Conservation (phyloP, 2,888 invertebrate species). For the Pyrocoelia pectoralis region DNA sequence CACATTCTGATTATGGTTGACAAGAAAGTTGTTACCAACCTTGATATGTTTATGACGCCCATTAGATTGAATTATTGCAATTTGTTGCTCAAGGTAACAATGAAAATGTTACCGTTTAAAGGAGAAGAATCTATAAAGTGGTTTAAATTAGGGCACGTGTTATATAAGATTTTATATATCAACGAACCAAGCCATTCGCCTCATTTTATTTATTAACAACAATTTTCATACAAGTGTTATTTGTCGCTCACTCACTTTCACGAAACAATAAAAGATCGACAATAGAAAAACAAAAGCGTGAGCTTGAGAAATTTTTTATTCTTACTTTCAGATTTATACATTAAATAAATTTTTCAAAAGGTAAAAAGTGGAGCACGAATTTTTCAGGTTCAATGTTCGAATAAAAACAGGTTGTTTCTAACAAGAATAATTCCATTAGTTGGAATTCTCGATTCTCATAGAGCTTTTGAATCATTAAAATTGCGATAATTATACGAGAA, state of each 20-base stretch:
- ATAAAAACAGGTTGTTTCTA: background rate
- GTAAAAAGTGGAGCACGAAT: constrained; percentile 26
- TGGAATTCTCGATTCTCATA: constrained; percentile 5
- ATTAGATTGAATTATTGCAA: constrained; percentile 9
- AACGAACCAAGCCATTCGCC: too few species aligned
- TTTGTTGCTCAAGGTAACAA: constrained; percentile 3
- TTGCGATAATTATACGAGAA: background rate
- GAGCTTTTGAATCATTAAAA: constrained; percentile 8
- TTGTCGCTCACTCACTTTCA: constrained; percentile 21
- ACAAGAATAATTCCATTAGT: constrained; percentile 8
- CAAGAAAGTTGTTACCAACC: constrained; percentile 11
- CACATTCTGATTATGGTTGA: constrained; percentile 9
- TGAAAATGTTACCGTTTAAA: background rate
- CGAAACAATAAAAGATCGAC: constrained; percentile 21
- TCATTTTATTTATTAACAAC: too few species aligned
- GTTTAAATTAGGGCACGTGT: background rate
- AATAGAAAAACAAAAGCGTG: constrained; percentile 30
- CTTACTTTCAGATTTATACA: constrained; percentile 27
- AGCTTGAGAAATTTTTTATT: constrained; percentile 25
- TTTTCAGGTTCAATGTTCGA: constrained; percentile 32
- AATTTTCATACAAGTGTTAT: too few species aligned
- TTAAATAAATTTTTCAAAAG: constrained; percentile 16
- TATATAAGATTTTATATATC: too few species aligned
- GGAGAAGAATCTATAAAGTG: background rate
- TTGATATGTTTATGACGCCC: constrained; percentile 10